phyloP scores from a whole-genome alignment of 23 tunicate species.

The Diplosoma virens region DNA sequence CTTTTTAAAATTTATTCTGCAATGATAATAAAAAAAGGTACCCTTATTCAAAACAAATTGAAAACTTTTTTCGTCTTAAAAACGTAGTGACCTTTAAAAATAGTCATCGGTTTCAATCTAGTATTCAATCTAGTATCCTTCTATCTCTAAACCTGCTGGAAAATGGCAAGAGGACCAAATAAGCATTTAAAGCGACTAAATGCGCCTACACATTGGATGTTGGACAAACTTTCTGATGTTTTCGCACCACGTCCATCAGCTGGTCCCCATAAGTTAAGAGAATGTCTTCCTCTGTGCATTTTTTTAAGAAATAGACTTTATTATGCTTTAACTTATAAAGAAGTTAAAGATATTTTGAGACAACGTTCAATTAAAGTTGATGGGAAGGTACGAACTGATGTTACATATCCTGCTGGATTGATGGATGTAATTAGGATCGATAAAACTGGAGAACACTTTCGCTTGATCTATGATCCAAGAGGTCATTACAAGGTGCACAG shows the following conservation, averaged over 20 bases:
- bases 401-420: conserved; percentile 93
- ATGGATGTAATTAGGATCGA: conserved; percentile 96
- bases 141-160: no score
- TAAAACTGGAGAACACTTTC: conserved; percentile 90
- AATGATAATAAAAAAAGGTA: no score
- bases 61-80: no score
- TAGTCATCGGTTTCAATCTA: no score
- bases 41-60: no score
- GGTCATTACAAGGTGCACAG: conserved; percentile 95
- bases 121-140: no score
- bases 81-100: no score
- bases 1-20: no score
- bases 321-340: conserved; percentile 85
- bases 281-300: conserved; percentile 90
- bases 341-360: conserved; percentile 92
- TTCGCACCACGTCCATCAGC: conserved; percentile 97
- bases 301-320: conserved; percentile 94
- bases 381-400: conserved; percentile 94
- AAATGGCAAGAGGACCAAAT: conserved; percentile 98
- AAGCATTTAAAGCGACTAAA: conserved; percentile 99
- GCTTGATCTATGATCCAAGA: conserved; percentile 85
- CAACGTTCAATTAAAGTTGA: conserved; percentile 96
- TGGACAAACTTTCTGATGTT: conserved; percentile 98
- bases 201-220: conserved; percentile 99
- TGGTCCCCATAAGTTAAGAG: conserved; percentile 95